Base-by-base conservation (phyloP, 2,797 vertebrate species). In the Gadopsis marmoratus region DNA sequence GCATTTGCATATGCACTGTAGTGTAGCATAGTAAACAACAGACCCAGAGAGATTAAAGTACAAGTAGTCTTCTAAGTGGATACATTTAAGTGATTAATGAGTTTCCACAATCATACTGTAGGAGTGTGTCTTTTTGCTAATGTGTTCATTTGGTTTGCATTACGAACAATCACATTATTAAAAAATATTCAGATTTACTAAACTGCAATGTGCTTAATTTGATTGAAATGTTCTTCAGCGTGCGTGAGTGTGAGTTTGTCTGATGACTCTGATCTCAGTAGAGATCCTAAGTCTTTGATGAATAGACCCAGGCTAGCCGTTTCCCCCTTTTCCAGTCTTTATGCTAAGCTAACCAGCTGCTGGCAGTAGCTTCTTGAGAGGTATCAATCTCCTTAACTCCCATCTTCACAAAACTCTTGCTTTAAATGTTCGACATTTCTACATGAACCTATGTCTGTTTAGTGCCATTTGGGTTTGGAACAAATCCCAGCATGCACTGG, bases 1-100 rank as follows among this genome's bases (percentile, higher is more conserved):
- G 33, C 41, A 84, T 83, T 83, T 79, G 81, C 72, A 82, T 74
- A 71, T 26, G 68, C 53, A 76, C n/a, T n/a, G 73, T 45, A 47
- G 64, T 39, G 66, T 39, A 29, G 48, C 53, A 67, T 2, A 66
- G 37, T 68, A 74, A 88, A 81, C 80, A 80, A 64, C 65, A 65
- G 53, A 74, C 69, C 63, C 64, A 23, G 19, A 21, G 62, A 78
- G 69, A 70, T 81, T 71, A 66, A 78, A 71, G 51, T 60, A 74
- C 63, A 79, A 77, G 69, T 59, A 74, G 53, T 64, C 58, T 63
- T 53, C 39, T 50, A 17, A 66, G 19, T 80, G 71, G 82, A 86
- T 68, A 39, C 59, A 63, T 51, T 45, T n/a, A 55, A 43, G 43
- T 35, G 54, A 68, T 65, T 74, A 76, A 82, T 76, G 48, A 65